A percentile compares a stretch with the other conserved stretches of the same genome.
These are phyloP conservation scores for Falco columbarius DNA, from an alignment of 2,797 vertebrate species.

Conservation along the genomic window DNA sequence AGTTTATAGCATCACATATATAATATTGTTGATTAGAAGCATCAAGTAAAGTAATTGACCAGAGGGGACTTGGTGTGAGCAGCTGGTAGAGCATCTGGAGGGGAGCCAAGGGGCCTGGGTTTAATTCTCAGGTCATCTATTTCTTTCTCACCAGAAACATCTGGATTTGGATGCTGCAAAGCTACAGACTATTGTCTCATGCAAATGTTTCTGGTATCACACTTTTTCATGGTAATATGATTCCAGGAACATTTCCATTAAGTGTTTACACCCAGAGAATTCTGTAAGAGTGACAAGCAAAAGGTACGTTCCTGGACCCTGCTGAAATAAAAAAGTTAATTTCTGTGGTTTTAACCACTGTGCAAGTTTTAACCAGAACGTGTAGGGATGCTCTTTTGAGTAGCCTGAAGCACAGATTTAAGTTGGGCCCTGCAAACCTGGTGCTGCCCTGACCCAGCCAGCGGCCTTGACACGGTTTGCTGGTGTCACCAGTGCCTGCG, in stretches of 20 bases:
- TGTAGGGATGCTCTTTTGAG: accelerated
- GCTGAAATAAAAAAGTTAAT: neutral
- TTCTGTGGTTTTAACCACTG: too few species aligned
- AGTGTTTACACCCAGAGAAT: slow-evolving; percentile 16
- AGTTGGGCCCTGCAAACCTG: neutral
- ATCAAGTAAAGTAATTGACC: slow-evolving; percentile 82
- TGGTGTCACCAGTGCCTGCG: neutral
- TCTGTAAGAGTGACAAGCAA: neutral
- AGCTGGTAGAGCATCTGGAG: slow-evolving; percentile 80
- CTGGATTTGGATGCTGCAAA: slow-evolving; percentile 68
- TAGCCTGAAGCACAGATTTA: neutral
- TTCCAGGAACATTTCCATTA: slow-evolving; percentile 47
- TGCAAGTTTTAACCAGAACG: neutral
- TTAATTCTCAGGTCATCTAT: slow-evolving; percentile 74
- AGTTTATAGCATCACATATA: slow-evolving; percentile 82
- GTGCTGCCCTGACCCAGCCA: accelerated
- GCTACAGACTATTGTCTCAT: slow-evolving; percentile 52
- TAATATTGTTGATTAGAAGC: slow-evolving; percentile 81
- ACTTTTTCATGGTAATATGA: neutral
- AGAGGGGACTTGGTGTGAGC: slow-evolving; percentile 76
- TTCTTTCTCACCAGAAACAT: slow-evolving; percentile 72
- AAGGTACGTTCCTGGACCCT: neutral
- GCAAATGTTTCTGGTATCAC: slow-evolving; percentile 20
- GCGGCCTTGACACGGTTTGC: accelerated
- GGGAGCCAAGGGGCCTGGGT: slow-evolving; percentile 68